Evolutionary conservation across 1,140 invertebrate genomes (phyloP).

Genomic region (Drosophila sp.): DNA sequence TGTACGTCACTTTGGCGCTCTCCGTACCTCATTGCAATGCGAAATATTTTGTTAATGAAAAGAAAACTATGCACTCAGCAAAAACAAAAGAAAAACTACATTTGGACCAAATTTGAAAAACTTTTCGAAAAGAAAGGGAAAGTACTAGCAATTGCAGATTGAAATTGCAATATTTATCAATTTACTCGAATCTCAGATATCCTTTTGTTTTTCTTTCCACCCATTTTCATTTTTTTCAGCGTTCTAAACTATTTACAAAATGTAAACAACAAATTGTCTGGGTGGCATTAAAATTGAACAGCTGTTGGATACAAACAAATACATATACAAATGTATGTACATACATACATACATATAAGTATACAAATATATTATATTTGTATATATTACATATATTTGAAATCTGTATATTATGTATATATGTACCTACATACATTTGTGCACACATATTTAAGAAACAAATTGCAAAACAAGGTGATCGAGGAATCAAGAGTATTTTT

Average conservation of each 20-base stretch:
- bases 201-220: too few species aligned
- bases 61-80: neutral
- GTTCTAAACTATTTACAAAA: constrained; percentile 36
- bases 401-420: neutral
- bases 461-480: constrained; percentile 34
- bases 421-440: neutral
- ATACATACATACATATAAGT: neutral
- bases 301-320: constrained; percentile 35
- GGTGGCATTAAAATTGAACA: constrained; percentile 23
- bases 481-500: neutral
- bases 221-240: constrained; percentile 22
- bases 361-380: too few species aligned
- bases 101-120: neutral
- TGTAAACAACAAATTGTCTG: constrained; percentile 39
- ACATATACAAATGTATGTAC: neutral
- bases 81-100: neutral
- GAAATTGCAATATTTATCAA: constrained; percentile 10
- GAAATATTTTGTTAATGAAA: constrained; percentile 5
- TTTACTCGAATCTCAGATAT: neutral
- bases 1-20: neutral
- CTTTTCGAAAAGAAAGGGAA: neutral
- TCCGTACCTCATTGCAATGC: too few species aligned
- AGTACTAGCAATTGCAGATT: neutral
- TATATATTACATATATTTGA: neutral
- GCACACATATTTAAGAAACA: constrained; percentile 20